Conservation (phyloP, 2,797 vertebrate genomes). For the Balearica regulorum region DNA sequence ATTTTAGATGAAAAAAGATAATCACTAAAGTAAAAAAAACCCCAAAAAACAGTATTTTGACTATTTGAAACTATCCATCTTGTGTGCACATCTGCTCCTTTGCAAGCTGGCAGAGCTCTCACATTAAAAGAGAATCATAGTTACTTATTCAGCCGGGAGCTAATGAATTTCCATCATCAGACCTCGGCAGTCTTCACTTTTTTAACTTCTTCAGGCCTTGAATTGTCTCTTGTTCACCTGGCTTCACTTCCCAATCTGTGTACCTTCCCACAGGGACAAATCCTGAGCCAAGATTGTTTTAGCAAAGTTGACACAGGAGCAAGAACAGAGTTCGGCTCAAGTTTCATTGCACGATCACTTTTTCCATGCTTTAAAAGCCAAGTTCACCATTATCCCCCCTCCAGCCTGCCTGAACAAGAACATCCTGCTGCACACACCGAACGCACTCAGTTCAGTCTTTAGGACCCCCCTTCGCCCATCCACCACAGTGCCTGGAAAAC, state of each 20-base stretch:
- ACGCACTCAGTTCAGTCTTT: accelerated
- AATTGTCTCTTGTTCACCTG: neutral
- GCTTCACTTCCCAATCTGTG: neutral
- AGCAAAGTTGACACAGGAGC: neutral
- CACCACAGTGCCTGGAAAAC: neutral
- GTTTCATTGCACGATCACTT: accelerated
- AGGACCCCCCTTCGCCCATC: neutral
- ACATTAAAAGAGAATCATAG: neutral
- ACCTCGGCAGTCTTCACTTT: neutral
- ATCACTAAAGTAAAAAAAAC: neutral
- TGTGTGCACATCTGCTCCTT: conserved; percentile 55
- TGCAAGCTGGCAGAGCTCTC: conserved; percentile 1
- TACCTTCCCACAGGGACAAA: neutral
- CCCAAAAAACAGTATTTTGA: conserved; percentile 5
- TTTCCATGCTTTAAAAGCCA: neutral
- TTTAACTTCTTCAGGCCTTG: neutral
- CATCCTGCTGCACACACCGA: neutral
- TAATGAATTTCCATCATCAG: conserved; percentile 19
- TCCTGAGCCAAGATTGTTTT: accelerated
- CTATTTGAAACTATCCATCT: conserved; percentile 38
- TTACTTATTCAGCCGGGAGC: neutral
- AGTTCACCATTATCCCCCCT: accelerated
- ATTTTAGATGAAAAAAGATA: conserved; percentile 49
- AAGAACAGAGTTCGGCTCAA: neutral
- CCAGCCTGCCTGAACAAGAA: neutral